Evolutionary conservation across 2,888 invertebrate species (phyloP).

Genomic region (Mayetiola destructor): DNA sequence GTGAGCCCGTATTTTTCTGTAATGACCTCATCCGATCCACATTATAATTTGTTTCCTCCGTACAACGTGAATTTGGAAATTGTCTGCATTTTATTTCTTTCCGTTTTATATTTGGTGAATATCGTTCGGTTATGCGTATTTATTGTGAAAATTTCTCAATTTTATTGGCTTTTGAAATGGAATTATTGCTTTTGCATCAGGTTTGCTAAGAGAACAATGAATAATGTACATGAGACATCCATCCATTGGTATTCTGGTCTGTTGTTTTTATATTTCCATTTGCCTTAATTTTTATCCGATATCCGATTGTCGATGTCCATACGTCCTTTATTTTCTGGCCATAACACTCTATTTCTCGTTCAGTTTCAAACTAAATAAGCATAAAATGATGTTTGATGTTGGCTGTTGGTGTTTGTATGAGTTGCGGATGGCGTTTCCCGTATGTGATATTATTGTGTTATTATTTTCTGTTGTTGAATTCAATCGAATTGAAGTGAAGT

Average conservation of each 20-base stretch:
- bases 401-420: background rate
- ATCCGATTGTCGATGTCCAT: background rate
- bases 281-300: background rate
- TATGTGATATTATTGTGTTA: too few relatives aligned
- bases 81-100: background rate
- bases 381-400: background rate
- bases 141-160: slow-evolving; percentile 10
- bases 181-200: background rate
- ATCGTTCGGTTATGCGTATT: slow-evolving; percentile 10
- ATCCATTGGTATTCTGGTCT: background rate
- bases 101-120: background rate
- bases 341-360: too few relatives aligned
- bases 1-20: too few relatives aligned
- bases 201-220: too few relatives aligned
- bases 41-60: too few relatives aligned
- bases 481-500: too few relatives aligned
- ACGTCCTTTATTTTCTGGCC: too few relatives aligned
- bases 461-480: too few relatives aligned
- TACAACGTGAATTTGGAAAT: too few relatives aligned
- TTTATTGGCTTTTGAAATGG: background rate
- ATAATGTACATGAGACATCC: background rate
- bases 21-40: too few relatives aligned
- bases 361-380: too few relatives aligned
- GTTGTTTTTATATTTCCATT: background rate
- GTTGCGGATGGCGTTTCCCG: too few relatives aligned